A percentile compares a stretch with the other conserved stretches of the same genome.
phyloP scores from a whole-genome alignment of 2,113 vertebrate species.

The Lates calcarifer region DNA sequence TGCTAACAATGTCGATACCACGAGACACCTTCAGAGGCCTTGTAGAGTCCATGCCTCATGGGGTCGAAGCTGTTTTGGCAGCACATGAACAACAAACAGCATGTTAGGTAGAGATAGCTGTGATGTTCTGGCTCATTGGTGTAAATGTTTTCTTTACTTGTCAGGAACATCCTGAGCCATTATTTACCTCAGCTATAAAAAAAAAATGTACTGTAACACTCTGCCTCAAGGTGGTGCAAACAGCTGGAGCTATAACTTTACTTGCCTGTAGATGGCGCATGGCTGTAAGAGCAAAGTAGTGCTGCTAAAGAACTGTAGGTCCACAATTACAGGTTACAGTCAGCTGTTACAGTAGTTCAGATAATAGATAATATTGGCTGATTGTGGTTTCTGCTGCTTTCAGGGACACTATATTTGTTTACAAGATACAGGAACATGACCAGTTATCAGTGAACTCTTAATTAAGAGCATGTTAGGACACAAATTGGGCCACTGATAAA shows the following conservation, averaged over 20 bases:
- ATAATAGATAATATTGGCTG: background rate
- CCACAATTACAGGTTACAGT: background rate
- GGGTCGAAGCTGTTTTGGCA: background rate
- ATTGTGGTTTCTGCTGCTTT: background rate
- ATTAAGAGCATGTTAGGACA: slow-evolving; percentile 15
- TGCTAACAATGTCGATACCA: too few species aligned
- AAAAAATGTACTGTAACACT: background rate
- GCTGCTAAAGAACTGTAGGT: background rate
- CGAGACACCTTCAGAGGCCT: background rate
- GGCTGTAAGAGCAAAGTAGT: background rate
- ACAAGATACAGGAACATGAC: background rate
- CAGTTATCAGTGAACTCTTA: slow-evolving; percentile 5
- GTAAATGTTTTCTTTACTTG: background rate
- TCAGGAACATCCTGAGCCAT: background rate
- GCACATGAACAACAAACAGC: background rate
- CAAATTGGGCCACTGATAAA: slow-evolving; percentile 17
- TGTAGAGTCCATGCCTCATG: too few species aligned
- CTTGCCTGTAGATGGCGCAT: background rate
- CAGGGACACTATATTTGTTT: background rate
- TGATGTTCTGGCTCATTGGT: background rate
- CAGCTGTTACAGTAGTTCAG: background rate
- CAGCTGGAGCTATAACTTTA: background rate
- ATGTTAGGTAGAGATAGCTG: background rate
- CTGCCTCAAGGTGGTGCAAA: background rate
- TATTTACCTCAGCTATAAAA: slow-evolving; percentile 1